phyloP scores from a whole-genome alignment of 1,140 invertebrate species.

The Achatina immaculata region DNA sequence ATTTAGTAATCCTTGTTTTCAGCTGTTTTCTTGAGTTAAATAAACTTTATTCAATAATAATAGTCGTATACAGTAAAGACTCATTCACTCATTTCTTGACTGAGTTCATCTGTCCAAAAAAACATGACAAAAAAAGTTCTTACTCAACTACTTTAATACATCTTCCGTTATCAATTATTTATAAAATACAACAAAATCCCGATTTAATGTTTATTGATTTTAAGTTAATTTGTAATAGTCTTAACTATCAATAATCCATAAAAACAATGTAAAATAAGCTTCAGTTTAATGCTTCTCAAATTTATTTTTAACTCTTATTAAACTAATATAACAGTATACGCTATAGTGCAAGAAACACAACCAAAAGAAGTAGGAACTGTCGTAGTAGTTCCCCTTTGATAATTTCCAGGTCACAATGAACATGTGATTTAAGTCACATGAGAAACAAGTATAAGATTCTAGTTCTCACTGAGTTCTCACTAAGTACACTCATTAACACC shows the following conservation, averaged over 20 bases:
- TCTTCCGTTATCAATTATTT: background rate
- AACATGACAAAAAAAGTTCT: background rate
- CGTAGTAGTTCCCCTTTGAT: background rate
- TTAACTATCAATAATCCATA: background rate
- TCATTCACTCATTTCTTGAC: background rate
- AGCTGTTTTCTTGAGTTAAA: background rate
- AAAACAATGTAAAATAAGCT: background rate
- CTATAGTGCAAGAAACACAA: background rate
- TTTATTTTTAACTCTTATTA: background rate
- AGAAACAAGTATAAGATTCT: background rate
- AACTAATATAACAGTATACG: background rate
- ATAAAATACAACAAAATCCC: background rate
- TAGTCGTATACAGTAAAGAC: background rate
- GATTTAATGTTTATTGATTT: background rate
- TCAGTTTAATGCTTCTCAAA: background rate
- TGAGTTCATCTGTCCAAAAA: background rate
- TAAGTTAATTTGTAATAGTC: background rate
- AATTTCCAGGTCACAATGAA: too few relatives aligned
- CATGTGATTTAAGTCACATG: background rate
- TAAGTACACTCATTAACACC: background rate
- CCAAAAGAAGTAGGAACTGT: background rate
- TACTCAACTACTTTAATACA: background rate
- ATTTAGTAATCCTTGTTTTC: background rate
- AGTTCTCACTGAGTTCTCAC: background rate
- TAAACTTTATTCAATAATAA: background rate